A percentile compares a stretch with the other conserved stretches of the same genome.
These are phyloP conservation scores for Steatocranus sp. DNA, from an alignment of 2,797 vertebrate genomes.

Conservation along the genomic window DNA sequence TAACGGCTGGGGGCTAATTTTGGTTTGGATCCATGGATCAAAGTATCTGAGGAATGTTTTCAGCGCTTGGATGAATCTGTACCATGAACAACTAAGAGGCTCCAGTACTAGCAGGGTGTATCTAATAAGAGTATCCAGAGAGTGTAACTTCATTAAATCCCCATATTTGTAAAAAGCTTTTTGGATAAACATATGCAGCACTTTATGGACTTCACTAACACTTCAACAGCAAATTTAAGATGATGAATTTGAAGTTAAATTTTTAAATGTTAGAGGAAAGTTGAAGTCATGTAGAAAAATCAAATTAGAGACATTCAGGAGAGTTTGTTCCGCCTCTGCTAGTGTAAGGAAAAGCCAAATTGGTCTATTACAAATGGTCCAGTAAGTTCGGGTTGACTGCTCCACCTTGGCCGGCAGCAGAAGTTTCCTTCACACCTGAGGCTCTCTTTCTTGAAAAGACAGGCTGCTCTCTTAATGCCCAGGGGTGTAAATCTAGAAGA, in stretches of 20 bases:
- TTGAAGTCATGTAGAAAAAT: slow-evolving; percentile 15
- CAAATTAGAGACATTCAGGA: slow-evolving; percentile 25
- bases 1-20: neutral
- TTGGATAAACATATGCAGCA: neutral
- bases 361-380: slow-evolving; percentile 42
- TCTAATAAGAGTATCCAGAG: neutral
- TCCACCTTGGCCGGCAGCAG: slow-evolving; percentile 32
- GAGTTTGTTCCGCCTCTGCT: neutral
- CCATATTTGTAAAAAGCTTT: fast-evolving
- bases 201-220: neutral
- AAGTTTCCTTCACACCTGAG: slow-evolving; percentile 45
- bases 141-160: neutral
- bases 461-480: neutral
- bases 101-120: neutral
- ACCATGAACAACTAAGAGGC: neutral
- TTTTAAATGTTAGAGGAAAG: slow-evolving; percentile 2
- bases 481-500: slow-evolving; percentile 20
- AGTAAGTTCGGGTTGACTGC: slow-evolving; percentile 30
- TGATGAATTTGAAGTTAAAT: neutral
- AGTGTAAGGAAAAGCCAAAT: slow-evolving; percentile 23
- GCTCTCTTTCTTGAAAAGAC: slow-evolving; percentile 24
- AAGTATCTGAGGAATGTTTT: neutral
- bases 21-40: neutral
- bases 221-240: neutral
- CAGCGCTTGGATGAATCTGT: neutral